phyloP scores from a whole-genome alignment of 2,888 invertebrate genomes.

The Drosophila parthenogenetica region DNA sequence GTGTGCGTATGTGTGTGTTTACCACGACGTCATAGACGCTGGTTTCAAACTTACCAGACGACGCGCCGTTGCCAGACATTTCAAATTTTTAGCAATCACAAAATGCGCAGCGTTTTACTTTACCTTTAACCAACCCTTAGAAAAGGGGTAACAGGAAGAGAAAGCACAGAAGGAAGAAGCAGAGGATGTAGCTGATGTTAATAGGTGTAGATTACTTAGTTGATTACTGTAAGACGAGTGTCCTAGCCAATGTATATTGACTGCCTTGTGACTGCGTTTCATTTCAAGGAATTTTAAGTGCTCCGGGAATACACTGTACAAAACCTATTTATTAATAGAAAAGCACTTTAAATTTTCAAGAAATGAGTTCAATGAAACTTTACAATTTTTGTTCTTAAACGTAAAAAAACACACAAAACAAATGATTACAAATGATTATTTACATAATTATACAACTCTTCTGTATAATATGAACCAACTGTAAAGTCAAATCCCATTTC shows the following conservation, averaged over 20 bases:
- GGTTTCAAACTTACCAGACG: slow-evolving; percentile 66
- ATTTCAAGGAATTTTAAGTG: neutral
- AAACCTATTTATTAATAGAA: neutral
- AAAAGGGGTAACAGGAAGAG: slow-evolving; percentile 7
- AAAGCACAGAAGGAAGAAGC: neutral
- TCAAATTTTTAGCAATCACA: slow-evolving; percentile 37
- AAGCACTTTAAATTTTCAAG: no score
- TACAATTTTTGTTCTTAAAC: no score
- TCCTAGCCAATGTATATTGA: slow-evolving; percentile 15
- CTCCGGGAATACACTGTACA: neutral
- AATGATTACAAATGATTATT: no score
- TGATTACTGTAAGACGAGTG: slow-evolving; percentile 40
- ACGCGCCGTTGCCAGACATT: slow-evolving; percentile 55
- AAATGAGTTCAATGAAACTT: no score
- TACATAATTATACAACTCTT: neutral
- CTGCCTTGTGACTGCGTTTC: neutral
- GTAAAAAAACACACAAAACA: no score
- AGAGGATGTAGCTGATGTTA: slow-evolving; percentile 22
- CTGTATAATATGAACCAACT: no score
- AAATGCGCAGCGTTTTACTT: slow-evolving; percentile 28
- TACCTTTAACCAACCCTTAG: neutral
- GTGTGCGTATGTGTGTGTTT: slow-evolving; percentile 19
- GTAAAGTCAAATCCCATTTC: neutral
- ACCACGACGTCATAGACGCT: slow-evolving; percentile 35
- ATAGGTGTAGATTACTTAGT: slow-evolving; percentile 46